Conservation (phyloP, 2,888 invertebrate genomes). For the Callyntrura sp. region DNA sequence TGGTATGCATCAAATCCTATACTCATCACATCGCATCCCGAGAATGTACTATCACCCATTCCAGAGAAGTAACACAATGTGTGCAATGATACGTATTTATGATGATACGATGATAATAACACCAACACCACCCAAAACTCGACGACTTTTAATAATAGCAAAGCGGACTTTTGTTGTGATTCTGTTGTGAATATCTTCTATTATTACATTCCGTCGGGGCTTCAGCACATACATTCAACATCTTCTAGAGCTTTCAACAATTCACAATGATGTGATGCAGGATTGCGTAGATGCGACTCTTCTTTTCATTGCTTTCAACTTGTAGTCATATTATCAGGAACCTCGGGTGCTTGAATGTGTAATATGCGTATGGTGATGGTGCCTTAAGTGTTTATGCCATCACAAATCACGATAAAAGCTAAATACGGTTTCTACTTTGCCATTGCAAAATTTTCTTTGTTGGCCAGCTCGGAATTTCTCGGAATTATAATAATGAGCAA, state of each 20-base stretch:
- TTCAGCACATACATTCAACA: slow-evolving; percentile 16
- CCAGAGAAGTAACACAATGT: slow-evolving; percentile 31
- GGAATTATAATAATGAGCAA: slow-evolving; percentile 49
- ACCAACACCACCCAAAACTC: slow-evolving; percentile 55
- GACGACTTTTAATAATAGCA: slow-evolving; percentile 58
- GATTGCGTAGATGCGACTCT: slow-evolving; percentile 63
- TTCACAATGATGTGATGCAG: slow-evolving; percentile 32
- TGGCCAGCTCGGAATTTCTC: neutral
- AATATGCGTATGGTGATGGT: neutral
- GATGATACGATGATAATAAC: slow-evolving; percentile 63
- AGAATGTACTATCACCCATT: neutral
- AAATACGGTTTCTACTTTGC: neutral
- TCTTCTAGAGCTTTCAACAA: neutral
- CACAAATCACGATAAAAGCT: neutral
- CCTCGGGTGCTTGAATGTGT: neutral
- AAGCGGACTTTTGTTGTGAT: slow-evolving; percentile 74
- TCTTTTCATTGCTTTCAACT: neutral
- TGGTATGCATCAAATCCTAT: slow-evolving; percentile 22
- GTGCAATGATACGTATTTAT: slow-evolving; percentile 61
- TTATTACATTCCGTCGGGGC: slow-evolving; percentile 69
- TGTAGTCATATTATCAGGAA: neutral
- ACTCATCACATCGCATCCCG: slow-evolving; percentile 6
- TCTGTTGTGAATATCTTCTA: slow-evolving; percentile 67
- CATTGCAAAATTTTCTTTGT: neutral
- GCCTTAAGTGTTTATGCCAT: neutral